Conservation (phyloP, 2,797 vertebrate species). For the Anableps anableps region DNA sequence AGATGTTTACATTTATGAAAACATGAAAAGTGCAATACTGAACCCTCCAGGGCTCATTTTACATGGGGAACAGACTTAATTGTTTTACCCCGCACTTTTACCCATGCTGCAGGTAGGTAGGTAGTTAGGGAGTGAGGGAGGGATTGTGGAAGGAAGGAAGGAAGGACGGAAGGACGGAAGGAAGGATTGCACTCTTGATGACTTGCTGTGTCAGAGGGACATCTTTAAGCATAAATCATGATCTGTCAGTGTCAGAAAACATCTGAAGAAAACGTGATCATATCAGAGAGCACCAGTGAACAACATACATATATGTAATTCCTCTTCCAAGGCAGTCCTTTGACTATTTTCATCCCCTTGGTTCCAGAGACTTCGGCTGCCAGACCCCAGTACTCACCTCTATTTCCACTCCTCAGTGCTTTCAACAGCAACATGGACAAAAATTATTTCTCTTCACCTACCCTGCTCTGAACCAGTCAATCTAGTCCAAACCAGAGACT, state of each 20-base stretch:
- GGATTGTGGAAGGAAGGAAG: slow-evolving; percentile 13
- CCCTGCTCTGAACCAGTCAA: slow-evolving; percentile 25
- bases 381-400: slow-evolving; percentile 3
- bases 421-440: slow-evolving; percentile 22
- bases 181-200: slow-evolving; percentile 19
- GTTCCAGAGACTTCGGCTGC: slow-evolving; percentile 27
- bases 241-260: slow-evolving; percentile 25
- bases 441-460: slow-evolving; percentile 14
- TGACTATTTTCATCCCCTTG: slow-evolving; percentile 19
- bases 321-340: slow-evolving; percentile 37
- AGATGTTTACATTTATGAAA: slow-evolving; percentile 54
- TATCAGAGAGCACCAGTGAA: slow-evolving; percentile 14
- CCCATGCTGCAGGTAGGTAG: slow-evolving; percentile 34
- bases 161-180: slow-evolving; percentile 8
- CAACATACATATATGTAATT: slow-evolving; percentile 29
- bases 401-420: slow-evolving; percentile 16
- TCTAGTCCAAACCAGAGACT: slow-evolving; percentile 38
- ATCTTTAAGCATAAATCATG: slow-evolving; percentile 11
- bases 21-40: slow-evolving; percentile 66
- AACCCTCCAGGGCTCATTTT: slow-evolving; percentile 32
- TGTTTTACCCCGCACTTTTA: slow-evolving; percentile 53
- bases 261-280: slow-evolving; percentile 30
- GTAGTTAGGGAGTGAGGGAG: not conserved
- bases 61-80: slow-evolving; percentile 24
- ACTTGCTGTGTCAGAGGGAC: slow-evolving; percentile 5